These are phyloP conservation scores for Crocallis elinguaria DNA, from an alignment of 2,888 invertebrate species.

Conservation along the genomic window DNA sequence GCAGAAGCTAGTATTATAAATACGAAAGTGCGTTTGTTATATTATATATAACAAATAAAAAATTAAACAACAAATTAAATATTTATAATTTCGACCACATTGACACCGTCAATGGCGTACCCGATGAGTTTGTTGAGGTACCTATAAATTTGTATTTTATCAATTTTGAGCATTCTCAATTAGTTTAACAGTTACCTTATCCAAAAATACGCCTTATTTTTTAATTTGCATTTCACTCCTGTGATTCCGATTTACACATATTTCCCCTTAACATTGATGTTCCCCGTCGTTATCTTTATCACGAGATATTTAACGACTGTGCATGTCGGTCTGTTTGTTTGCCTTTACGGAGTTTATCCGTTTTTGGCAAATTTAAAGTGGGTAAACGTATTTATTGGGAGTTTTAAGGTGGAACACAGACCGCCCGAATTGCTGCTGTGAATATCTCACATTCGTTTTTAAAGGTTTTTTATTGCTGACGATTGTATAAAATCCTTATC, in stretches of 20 bases:
- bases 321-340: slow-evolving; percentile 29
- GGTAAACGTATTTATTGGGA: slow-evolving; percentile 25
- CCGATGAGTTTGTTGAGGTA: too few species aligned
- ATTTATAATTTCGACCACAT: too few species aligned
- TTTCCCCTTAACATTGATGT: slow-evolving; percentile 9
- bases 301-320: slow-evolving; percentile 25
- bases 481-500: too few species aligned
- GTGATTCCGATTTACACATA: slow-evolving; percentile 12
- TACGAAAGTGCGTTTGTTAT: too few species aligned
- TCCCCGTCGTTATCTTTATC: slow-evolving; percentile 23
- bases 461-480: neutral
- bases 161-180: too few species aligned
- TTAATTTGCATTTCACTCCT: too few species aligned
- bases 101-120: too few species aligned
- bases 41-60: too few species aligned
- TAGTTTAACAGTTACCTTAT: neutral
- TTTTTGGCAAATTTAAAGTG: slow-evolving; percentile 23
- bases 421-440: neutral
- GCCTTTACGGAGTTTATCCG: slow-evolving; percentile 18
- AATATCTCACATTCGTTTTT: neutral
- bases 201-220: too few species aligned
- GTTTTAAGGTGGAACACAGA: slow-evolving; percentile 5
- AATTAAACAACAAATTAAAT: too few species aligned
- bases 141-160: too few species aligned
- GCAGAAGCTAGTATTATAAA: too few species aligned